Base-by-base conservation (phyloP, 2,888 invertebrate species). In the Tetrapedia diversipes region DNA sequence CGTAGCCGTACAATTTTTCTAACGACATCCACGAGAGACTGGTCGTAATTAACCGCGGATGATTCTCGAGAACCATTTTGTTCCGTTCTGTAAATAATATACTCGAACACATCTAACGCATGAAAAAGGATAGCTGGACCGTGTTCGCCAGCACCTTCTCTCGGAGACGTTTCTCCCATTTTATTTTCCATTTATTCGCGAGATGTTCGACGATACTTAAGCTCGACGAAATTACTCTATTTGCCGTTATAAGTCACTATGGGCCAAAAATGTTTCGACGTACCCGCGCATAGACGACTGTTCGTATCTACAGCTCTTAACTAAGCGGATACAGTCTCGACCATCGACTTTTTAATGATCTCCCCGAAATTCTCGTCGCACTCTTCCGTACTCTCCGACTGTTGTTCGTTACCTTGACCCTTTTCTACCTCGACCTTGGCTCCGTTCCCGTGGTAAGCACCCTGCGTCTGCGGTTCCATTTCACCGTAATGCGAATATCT, bases 331-430 rank as follows among this genome's bases (percentile, higher is more conserved):
- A 96, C 97, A 87, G 97, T 97, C 92, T 97, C 97, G 90, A 97
- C 97, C 94, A 97, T 97, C 80, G 97, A 96, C 92, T 97, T 97
- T 92, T 97, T 97, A 86, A 97, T 97, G 87, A 98, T 96, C 93
- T 97, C 97, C 65, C 97, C 97, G 89, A 97, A 97, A 92, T 97
- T 97, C 88, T 97, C 96, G 84, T 94, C 94, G 86, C 93, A 93
- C 56, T 93, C 93, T 51, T 89, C 81, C 24, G 78, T 75, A 43
- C 47, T 56, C 32, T 80, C 80, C 54, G 82, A 56, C 49, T 80
- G 83, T 37, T 77, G 77, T 41, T 81, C 73, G 59, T 66, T 79
- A 32, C 41, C 66, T 61, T 79, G 74, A 22, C 41, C 73, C 49
- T 86, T 84, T 11, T 86, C 87, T 22, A 65, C 64, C 34, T 76